Conservation (phyloP, 2,113 vertebrate genomes). For the Nothobranchius furzeri region DNA sequence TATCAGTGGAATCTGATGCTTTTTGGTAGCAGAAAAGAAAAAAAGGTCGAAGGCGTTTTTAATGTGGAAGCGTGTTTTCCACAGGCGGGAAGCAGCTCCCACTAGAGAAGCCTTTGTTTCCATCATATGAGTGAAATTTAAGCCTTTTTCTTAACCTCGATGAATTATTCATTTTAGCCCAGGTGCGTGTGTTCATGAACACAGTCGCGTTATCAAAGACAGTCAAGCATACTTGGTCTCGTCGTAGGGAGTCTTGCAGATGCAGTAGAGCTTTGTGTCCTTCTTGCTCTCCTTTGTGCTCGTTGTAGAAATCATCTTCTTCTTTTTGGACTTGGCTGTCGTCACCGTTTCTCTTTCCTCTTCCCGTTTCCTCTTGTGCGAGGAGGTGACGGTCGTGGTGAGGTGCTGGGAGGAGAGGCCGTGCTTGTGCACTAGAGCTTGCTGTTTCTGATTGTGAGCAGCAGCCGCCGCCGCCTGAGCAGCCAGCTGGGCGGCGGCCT, state of each 20-base stretch:
- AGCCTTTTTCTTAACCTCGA: too few species aligned
- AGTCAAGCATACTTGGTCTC: conserved; percentile 90
- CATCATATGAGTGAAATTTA: too few species aligned
- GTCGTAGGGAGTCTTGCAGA: conserved; percentile 98
- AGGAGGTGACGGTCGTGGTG: conserved; percentile 42
- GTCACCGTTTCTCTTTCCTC: conserved; percentile 80
- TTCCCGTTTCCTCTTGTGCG: conserved; percentile 95
- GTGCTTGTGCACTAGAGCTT: conserved; percentile 39
- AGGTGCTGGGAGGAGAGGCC: conserved; percentile 45
- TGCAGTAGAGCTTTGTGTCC: conserved; percentile 97
- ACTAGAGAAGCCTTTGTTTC: too few species aligned
- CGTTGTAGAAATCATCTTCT: conserved; percentile 96
- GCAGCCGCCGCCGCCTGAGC: conserved; percentile 52
- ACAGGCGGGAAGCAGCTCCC: too few species aligned
- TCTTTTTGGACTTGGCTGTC: conserved; percentile 91
- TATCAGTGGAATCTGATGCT: too few species aligned
- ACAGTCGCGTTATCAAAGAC: neutral
- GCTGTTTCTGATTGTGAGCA: conserved; percentile 62
- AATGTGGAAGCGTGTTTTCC: too few species aligned
- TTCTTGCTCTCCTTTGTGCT: conserved; percentile 96
- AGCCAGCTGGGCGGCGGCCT: conserved; percentile 80
- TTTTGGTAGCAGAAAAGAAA: too few species aligned
- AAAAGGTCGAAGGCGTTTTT: too few species aligned
- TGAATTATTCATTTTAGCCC: too few species aligned
- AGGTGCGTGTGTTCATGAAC: neutral